Conservation (phyloP, 2,797 vertebrate genomes). For the Nannoperca obscura region DNA sequence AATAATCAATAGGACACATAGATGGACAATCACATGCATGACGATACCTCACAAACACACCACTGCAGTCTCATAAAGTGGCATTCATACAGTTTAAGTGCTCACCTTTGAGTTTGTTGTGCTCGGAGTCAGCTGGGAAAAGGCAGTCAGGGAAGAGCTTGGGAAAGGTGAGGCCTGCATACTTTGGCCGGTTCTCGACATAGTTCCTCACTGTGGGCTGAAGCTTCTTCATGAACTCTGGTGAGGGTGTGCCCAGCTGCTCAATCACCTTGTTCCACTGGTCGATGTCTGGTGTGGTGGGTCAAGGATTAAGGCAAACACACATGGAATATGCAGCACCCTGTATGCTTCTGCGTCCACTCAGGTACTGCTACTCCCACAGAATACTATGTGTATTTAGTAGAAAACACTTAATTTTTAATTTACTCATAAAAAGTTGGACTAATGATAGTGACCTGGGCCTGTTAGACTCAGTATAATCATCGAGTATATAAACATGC, state of each 20-base stretch:
- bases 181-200: slow-evolving; percentile 98
- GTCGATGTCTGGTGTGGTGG: slow-evolving; percentile 92
- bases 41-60: neutral
- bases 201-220: slow-evolving; percentile 99
- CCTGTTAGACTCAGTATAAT: neutral
- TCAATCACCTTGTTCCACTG: slow-evolving; percentile 99
- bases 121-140: slow-evolving; percentile 98
- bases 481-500: neutral
- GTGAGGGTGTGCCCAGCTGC: slow-evolving; percentile 95
- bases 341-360: neutral
- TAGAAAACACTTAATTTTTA: neutral
- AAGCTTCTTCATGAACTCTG: slow-evolving; percentile 99
- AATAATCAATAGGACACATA: neutral
- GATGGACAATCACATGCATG: too few relatives aligned
- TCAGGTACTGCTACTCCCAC: neutral
- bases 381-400: neutral
- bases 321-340: slow-evolving; percentile 28
- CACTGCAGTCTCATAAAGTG: neutral
- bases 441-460: neutral
- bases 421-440: neutral
- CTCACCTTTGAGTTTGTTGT: slow-evolving; percentile 99
- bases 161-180: slow-evolving; percentile 96
- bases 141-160: slow-evolving; percentile 99
- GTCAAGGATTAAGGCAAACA: slow-evolving; percentile 87
- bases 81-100: neutral